Percentiles rank a stretch among this genome's conserved stretches.
phyloP scores from a whole-genome alignment of 2,888 invertebrate genomes.

The Thumatha senex region DNA sequence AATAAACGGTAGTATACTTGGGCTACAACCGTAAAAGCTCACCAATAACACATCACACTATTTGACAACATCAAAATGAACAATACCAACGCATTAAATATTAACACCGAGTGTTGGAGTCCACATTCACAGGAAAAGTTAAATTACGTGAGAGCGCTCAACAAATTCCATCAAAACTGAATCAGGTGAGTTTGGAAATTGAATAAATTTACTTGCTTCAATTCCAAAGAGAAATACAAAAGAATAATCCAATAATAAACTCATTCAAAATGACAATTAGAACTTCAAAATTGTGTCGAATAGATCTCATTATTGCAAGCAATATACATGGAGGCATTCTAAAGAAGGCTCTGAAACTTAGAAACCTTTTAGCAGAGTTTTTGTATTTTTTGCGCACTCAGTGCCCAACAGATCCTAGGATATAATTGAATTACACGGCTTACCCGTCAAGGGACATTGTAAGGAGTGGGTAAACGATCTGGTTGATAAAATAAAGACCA shows the following conservation, averaged over 20 bases:
- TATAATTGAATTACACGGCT: slow-evolving; percentile 72
- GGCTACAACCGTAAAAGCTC: too few species aligned
- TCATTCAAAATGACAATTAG: not conserved
- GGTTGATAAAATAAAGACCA: slow-evolving; percentile 1
- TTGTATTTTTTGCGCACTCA: slow-evolving; percentile 47
- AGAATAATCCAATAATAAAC: not conserved
- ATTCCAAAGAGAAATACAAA: not conserved
- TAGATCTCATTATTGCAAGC: not conserved
- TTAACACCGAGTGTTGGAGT: too few species aligned
- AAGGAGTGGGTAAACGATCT: slow-evolving; percentile 15
- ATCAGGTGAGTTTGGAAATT: slow-evolving; percentile 1
- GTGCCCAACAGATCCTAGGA: slow-evolving; percentile 45
- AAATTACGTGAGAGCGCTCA: not conserved
- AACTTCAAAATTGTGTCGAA: not conserved
- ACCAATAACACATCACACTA: too few species aligned
- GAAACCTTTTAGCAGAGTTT: slow-evolving; percentile 63
- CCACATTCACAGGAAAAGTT: too few species aligned
- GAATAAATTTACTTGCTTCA: not conserved
- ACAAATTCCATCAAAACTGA: not conserved
- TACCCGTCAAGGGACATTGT: slow-evolving; percentile 41
- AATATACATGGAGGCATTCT: slow-evolving; percentile 1
- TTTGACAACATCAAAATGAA: too few species aligned
- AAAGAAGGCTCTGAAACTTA: slow-evolving; percentile 41
- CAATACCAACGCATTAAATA: too few species aligned
- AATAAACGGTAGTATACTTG: too few species aligned